These are phyloP conservation scores for Drosophila nr. medialis DNA, from an alignment of 2,888 invertebrate genomes.

Conservation along the genomic window DNA sequence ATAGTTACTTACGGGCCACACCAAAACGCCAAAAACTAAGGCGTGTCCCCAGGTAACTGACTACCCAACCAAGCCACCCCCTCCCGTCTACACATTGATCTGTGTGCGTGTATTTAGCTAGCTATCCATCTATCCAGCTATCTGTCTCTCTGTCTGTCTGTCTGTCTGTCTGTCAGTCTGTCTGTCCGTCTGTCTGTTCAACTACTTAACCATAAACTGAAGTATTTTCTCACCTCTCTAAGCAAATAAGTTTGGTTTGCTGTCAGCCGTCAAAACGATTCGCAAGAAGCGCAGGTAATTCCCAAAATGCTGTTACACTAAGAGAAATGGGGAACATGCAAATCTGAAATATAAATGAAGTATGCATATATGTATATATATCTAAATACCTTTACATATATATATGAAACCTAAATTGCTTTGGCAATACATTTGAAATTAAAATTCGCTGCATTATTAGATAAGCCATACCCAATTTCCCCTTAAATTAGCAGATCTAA, in stretches of 20 bases:
- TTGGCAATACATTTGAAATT: no score
- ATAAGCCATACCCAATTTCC: neutral
- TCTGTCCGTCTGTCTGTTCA: constrained; percentile 51
- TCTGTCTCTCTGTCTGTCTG: constrained; percentile 5
- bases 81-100: constrained; percentile 7
- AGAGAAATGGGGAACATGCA: constrained; percentile 10
- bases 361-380: neutral
- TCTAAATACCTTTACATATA: neutral
- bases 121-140: constrained; percentile 8
- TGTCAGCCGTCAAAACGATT: constrained; percentile 58
- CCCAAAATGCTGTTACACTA: constrained; percentile 64
- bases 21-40: constrained; percentile 57
- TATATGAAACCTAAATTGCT: neutral
- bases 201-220: constrained; percentile 75
- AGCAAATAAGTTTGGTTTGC: constrained; percentile 41
- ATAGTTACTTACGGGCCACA: constrained; percentile 70
- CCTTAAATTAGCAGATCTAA: neutral
- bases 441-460: no score
- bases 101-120: neutral
- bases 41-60: constrained; percentile 51
- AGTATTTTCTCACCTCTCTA: constrained; percentile 74
- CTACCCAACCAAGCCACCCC: constrained; percentile 5
- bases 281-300: constrained; percentile 78
- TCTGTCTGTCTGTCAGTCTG: neutral
- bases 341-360: neutral